A percentile compares a stretch with the other conserved stretches of the same genome.
Conservation (phyloP, 2,797 vertebrate genomes). For the Pempheris klunzingeri region DNA sequence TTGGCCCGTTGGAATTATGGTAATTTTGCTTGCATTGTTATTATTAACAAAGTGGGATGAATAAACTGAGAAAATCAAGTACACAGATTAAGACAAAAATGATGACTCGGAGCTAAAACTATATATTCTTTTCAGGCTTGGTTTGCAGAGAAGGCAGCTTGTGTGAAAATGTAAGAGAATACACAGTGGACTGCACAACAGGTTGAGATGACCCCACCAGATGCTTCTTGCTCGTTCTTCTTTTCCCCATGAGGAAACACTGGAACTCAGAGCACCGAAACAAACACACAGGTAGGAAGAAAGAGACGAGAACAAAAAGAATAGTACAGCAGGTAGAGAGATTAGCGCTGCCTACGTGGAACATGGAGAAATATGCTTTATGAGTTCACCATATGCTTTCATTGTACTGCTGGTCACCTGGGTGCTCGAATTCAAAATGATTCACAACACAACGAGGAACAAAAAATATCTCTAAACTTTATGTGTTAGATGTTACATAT, state of each 20-base stretch:
- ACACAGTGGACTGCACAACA: constrained; percentile 37
- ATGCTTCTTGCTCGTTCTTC: constrained; percentile 50
- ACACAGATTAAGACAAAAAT: constrained; percentile 19
- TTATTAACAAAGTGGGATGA: constrained; percentile 38
- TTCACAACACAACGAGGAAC: constrained; percentile 23
- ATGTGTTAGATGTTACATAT: not conserved
- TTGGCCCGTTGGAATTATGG: constrained; percentile 33
- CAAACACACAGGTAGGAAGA: constrained; percentile 49
- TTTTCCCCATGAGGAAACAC: constrained; percentile 35
- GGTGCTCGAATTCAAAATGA: not conserved
- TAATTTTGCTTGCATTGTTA: constrained; percentile 39
- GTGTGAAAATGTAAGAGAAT: constrained; percentile 6
- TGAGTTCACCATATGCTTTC: constrained; percentile 52
- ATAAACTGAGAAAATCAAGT: constrained; percentile 17
- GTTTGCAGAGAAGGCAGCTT: not conserved
- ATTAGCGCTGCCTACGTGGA: constrained; percentile 32
- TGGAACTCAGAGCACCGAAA: constrained; percentile 25
- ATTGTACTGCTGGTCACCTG: constrained; percentile 2
- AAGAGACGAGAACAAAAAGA: constrained; percentile 42
- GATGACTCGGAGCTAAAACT: constrained; percentile 11
- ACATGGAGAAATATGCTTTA: constrained; percentile 32
- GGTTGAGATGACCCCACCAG: constrained; percentile 63
- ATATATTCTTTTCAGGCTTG: constrained; percentile 12
- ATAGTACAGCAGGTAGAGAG: constrained; percentile 42
- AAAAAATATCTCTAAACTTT: not conserved